A percentile compares a stretch with the other conserved stretches of the same genome.
Evolutionary conservation across 35 echinoderm and acorn worm species (phyloP).

Genomic region (Patiria miniata): DNA sequence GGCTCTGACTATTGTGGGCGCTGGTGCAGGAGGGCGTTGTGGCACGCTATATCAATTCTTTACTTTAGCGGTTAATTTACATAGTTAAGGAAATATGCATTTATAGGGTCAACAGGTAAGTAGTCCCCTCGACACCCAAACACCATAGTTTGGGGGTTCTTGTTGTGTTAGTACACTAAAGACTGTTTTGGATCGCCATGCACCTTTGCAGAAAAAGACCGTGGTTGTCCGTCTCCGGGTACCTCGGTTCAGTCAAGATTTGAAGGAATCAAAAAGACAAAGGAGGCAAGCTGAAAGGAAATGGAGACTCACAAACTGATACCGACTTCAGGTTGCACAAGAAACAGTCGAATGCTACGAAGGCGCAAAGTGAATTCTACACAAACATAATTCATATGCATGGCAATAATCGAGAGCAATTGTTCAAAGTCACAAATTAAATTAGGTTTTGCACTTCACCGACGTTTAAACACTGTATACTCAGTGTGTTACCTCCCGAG

Average conservation of each 20-base stretch:
- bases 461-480: too few relatives aligned
- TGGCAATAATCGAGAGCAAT: neutral
- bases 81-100: too few relatives aligned
- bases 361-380: constrained; percentile 18
- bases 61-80: too few relatives aligned
- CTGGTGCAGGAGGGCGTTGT: too few relatives aligned
- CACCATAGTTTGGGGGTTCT: too few relatives aligned
- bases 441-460: too few relatives aligned
- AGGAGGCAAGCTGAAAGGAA: constrained; percentile 29
- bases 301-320: neutral
- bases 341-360: neutral
- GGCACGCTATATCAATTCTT: too few relatives aligned
- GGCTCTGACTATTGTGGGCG: too few relatives aligned
- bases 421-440: neutral
- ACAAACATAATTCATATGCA: neutral
- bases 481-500: too few relatives aligned
- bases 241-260: constrained; percentile 28
- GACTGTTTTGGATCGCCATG: constrained; percentile 37
- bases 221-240: constrained; percentile 20
- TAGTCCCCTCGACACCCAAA: too few relatives aligned
- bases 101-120: too few relatives aligned
- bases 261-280: constrained; percentile 40
- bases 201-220: constrained; percentile 10
- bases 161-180: constrained; percentile 1
- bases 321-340: constrained; percentile 10